Conservation (phyloP, 2,888 invertebrate genomes). For the Lysandra bellargus region DNA sequence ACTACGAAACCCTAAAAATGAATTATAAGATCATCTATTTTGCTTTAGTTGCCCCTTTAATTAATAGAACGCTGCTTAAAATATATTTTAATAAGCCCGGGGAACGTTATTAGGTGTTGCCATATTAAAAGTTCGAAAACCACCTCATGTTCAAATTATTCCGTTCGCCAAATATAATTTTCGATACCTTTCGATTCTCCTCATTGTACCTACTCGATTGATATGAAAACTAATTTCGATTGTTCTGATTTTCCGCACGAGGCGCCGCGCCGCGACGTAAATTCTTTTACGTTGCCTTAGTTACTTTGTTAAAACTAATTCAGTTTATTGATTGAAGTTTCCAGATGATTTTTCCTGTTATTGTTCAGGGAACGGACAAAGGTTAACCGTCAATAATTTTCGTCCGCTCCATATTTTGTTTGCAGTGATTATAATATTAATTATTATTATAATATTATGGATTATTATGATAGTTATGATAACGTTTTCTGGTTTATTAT, state of each 20-base stretch:
- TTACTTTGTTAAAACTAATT: constrained; percentile 1
- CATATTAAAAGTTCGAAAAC: background rate
- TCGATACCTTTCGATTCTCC: background rate
- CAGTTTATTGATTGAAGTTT: constrained; percentile 3
- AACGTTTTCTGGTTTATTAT: too few species aligned
- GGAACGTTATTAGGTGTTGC: background rate
- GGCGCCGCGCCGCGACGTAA: background rate
- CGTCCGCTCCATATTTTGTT: background rate
- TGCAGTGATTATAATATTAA: too few species aligned
- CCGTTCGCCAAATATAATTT: background rate
- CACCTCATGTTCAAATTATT: background rate
- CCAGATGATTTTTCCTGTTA: background rate
- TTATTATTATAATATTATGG: too few species aligned
- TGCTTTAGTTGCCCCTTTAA: too few species aligned
- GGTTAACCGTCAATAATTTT: background rate
- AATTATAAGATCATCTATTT: too few species aligned
- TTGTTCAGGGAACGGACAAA: background rate
- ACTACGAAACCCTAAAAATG: too few species aligned
- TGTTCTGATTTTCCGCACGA: background rate
- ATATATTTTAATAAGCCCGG: too few species aligned
- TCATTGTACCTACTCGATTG: background rate
- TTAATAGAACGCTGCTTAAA: too few species aligned
- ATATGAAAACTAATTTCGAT: constrained; percentile 9
- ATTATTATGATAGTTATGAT: too few species aligned
- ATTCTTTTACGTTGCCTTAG: background rate